These are phyloP conservation scores for Caenorhabditis remanei DNA, from an alignment of 1,140 invertebrate genomes.

Conservation along the genomic window DNA sequence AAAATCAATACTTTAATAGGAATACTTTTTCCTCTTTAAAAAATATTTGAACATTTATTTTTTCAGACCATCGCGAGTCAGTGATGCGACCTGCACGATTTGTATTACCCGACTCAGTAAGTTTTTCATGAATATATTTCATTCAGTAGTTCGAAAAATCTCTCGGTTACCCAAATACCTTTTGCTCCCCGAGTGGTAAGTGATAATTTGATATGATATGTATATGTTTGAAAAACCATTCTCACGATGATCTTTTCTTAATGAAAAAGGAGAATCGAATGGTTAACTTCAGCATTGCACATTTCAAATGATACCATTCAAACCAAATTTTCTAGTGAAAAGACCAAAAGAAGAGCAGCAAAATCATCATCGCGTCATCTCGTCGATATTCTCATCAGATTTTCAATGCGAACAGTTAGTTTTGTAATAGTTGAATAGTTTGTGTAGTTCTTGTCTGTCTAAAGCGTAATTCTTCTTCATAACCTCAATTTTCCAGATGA, in stretches of 20 bases:
- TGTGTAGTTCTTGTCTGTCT: neutral
- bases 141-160: neutral
- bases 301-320: constrained; percentile 56
- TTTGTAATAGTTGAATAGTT: neutral
- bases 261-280: constrained; percentile 11
- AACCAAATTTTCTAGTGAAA: constrained; percentile 29
- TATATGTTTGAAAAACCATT: neutral
- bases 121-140: neutral
- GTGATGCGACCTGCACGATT: neutral
- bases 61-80: neutral
- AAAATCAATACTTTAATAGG: too few species aligned
- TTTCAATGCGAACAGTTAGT: constrained; percentile 8
- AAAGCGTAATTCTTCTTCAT: neutral
- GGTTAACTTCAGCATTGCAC: neutral
- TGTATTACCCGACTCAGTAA: neutral
- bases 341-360: constrained; percentile 22
- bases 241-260: constrained; percentile 24
- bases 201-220: constrained; percentile 48
- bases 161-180: constrained; percentile 17
- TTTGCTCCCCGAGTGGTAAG: constrained; percentile 56
- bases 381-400: neutral
- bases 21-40: neutral
- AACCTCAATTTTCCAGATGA: neutral
- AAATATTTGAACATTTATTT: neutral
- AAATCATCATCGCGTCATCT: neutral